These are phyloP conservation scores for Pipistrellus pipistrellus DNA, from an alignment of 2,797 vertebrate genomes.

Conservation along the genomic window DNA sequence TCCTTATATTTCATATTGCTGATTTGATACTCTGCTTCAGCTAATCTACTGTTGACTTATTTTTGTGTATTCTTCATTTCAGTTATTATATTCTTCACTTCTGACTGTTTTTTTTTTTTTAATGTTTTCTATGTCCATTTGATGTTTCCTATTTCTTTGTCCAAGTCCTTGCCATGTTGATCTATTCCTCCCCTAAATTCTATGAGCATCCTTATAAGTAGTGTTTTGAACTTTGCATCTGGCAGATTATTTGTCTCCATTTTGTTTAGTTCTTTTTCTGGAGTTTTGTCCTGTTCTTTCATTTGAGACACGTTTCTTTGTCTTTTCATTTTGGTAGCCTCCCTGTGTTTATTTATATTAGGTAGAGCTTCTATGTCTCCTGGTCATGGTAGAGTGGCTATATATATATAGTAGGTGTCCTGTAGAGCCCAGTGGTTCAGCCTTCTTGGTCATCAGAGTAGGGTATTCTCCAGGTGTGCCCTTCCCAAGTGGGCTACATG, in stretches of 20 bases:
- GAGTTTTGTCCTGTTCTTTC: not conserved
- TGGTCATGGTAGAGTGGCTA: not conserved
- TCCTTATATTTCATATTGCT: not conserved
- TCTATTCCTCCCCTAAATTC: not conserved
- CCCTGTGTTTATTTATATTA: not conserved
- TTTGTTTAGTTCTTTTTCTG: not conserved
- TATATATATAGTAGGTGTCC: not conserved
- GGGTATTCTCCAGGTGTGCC: not conserved
- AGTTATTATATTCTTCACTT: not conserved
- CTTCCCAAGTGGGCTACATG: not conserved
- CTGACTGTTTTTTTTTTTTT: not conserved
- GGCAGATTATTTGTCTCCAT: not conserved
- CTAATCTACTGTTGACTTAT: not conserved
- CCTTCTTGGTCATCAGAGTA: not conserved
- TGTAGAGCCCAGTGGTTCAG: not conserved
- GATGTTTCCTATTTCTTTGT: not conserved
- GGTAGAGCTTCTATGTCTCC: not conserved
- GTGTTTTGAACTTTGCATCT: not conserved
- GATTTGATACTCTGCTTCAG: not conserved
- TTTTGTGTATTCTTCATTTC: not conserved
- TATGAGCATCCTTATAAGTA: not conserved
- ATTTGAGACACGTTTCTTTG: not conserved
- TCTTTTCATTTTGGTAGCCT: not conserved
- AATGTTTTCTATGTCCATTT: not conserved
- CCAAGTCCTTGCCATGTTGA: not conserved